Evolutionary conservation across 2,888 invertebrate genomes (phyloP).

Genomic region (Trypoxylon attenuatum): DNA sequence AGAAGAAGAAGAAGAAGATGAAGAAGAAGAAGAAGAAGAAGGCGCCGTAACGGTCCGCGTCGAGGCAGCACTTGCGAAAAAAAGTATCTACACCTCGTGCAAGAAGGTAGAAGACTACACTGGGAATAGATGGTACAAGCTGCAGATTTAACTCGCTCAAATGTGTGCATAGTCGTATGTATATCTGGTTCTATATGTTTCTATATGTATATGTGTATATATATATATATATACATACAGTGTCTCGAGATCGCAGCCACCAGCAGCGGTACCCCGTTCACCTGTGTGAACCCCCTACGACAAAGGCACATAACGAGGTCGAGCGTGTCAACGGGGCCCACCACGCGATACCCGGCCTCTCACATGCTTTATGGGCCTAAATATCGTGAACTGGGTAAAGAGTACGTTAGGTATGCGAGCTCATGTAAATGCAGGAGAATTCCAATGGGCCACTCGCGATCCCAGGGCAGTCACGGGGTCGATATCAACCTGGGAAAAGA

Average conservation of each 20-base stretch:
- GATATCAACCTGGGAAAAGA: conserved; percentile 1
- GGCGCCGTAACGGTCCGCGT: conserved; percentile 25
- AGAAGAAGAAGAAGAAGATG: conserved; percentile 4
- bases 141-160: too few species aligned
- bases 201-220: too few species aligned
- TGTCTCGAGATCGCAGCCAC: too few species aligned
- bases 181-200: too few species aligned
- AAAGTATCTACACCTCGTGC: conserved; percentile 31
- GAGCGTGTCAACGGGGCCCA: conserved; percentile 45
- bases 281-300: conserved; percentile 1
- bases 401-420: conserved; percentile 15
- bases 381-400: conserved; percentile 47
- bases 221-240: too few species aligned
- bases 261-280: not conserved
- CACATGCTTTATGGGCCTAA: conserved; percentile 34
- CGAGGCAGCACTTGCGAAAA: conserved; percentile 15
- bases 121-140: conserved; percentile 20
- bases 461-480: not conserved
- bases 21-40: not conserved
- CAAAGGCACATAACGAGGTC: conserved; percentile 48
- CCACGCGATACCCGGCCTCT: conserved; percentile 18
- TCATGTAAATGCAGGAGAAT: not conserved
- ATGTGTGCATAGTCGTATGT: not conserved
- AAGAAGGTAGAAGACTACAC: conserved; percentile 33
- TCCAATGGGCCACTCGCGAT: not conserved